Base-by-base conservation (phyloP, 1,140 invertebrate genomes). In the Colletes latitarsis region DNA sequence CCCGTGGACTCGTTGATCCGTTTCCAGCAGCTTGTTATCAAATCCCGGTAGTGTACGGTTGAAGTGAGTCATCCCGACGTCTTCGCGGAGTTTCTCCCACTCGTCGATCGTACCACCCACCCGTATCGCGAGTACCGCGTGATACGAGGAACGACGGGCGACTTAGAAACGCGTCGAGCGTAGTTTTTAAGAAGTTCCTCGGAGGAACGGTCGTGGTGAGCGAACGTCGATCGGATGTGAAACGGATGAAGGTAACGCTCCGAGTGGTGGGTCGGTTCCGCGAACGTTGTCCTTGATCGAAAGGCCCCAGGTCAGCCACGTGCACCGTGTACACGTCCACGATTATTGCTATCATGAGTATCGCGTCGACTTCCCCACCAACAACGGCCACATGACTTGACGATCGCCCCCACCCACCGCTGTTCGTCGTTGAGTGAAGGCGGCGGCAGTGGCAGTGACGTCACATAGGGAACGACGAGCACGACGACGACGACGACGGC, bases 341-440 rank as follows among this genome's bases (percentile, higher is more conserved):
- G 76, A 53, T 63, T 30, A 71, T 79, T 14, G 49, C 46, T 71
- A 68, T 77, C 71, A 43, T 67, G 74, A 74, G 60, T 58, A 77
- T 77, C 71, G 19, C 70, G 70, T 74, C 57, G 69, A 21, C 39
- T 81, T 70, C 70, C 76, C 79, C 80, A 73, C 77, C 71, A 79
- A 67, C 64, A 39, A 53, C 81, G 75, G 63, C 82, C 83, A 85
- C 86, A 81, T 85, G 81, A 80, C 81, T 77, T 78, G 79, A 80
- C 83, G 81, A 82, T 66, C 62, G 81, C 82, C 85, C 30, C 71
- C 62, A 77, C 71, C 77, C 60, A 73, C 86, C 80, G 85, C 82
- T 87, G 82, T 74, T 83, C 77, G 85, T 83, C 85, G 78, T 81
- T 84, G 55, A 71, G 57, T 41, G 84, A 86, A 77, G 82, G 82